phyloP scores from a whole-genome alignment of 2,113 vertebrate species.

The Calypte anna region DNA sequence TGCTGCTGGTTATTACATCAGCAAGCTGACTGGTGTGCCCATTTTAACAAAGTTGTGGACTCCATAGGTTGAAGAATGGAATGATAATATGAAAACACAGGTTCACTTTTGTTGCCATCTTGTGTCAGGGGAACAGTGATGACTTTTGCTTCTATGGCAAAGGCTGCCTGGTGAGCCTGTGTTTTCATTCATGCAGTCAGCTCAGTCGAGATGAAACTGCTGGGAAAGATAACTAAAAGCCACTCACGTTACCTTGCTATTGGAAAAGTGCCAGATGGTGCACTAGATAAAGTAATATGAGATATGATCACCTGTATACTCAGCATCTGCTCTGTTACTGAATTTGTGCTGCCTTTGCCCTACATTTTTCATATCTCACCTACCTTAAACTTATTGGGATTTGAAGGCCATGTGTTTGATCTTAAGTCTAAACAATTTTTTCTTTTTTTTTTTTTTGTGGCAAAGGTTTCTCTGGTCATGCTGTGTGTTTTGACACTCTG shows the following conservation, averaged over 20 bases:
- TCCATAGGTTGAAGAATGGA: background rate
- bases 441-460: background rate
- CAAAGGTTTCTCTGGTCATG: background rate
- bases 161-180: background rate
- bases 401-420: background rate
- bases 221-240: conserved; percentile 27
- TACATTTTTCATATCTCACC: background rate
- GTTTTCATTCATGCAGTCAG: background rate
- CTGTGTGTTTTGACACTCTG: background rate
- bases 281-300: background rate
- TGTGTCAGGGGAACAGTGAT: background rate
- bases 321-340: conserved; percentile 1
- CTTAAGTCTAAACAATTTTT: background rate
- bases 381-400: background rate
- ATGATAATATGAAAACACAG: background rate
- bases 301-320: background rate
- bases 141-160: background rate
- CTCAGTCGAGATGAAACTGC: background rate
- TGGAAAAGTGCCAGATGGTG: conserved; percentile 23
- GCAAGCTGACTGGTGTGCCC: background rate
- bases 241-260: background rate
- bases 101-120: background rate
- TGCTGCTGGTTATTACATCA: background rate
- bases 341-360: background rate
- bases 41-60: background rate